Evolutionary conservation across 2,888 invertebrate genomes (phyloP).

Genomic region (Drosophila picticornis): DNA sequence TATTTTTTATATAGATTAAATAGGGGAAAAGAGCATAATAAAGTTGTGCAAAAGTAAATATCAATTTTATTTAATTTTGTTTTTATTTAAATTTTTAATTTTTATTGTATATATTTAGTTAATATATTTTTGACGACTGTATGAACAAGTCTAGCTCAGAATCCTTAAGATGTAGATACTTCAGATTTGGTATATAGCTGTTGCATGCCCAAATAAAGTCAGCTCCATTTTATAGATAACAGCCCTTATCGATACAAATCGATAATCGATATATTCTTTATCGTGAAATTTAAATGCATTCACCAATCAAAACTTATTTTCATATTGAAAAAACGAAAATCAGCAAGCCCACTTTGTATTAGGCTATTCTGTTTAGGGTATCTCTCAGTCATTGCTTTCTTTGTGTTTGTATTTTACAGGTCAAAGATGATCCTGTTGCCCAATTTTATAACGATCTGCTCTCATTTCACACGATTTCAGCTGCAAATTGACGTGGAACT

Average conservation of each 20-base stretch:
- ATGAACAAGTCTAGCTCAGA: not conserved
- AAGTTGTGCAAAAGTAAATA: too few relatives aligned
- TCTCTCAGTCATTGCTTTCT: not conserved
- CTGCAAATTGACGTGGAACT: constrained; percentile 13
- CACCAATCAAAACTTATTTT: not conserved
- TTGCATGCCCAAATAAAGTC: not conserved
- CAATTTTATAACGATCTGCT: constrained; percentile 8
- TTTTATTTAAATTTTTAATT: too few relatives aligned
- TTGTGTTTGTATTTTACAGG: not conserved
- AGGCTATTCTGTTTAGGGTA: not conserved
- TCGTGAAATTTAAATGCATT: not conserved
- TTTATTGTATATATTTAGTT: too few relatives aligned
- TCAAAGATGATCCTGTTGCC: too few relatives aligned
- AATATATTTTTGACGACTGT: too few relatives aligned
- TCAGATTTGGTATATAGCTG: not conserved
- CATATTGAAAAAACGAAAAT: not conserved
- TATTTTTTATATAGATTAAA: not conserved
- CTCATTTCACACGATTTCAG: constrained; percentile 26
- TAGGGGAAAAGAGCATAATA: not conserved
- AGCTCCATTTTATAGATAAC: not conserved
- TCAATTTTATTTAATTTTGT: too few relatives aligned
- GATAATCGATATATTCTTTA: not conserved
- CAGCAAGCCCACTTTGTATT: not conserved
- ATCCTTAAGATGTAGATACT: not conserved
- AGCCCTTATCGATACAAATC: not conserved